Conservation (phyloP, 2,888 invertebrate species). For the Trichogramma evanescens region DNA sequence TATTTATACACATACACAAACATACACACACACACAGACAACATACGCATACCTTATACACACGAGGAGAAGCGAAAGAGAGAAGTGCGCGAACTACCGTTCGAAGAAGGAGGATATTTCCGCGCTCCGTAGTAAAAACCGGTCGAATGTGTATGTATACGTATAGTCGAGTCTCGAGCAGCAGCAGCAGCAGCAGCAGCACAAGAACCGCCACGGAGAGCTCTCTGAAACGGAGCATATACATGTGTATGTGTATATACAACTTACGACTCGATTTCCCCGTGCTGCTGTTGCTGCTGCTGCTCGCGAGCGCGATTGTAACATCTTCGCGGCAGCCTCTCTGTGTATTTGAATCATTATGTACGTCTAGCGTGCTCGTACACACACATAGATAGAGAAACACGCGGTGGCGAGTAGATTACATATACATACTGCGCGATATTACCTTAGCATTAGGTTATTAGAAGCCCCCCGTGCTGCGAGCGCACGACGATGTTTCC, state of each 20-base stretch:
- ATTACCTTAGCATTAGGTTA: no score
- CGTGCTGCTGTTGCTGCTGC: not conserved
- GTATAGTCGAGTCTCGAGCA: not conserved
- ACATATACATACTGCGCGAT: no score
- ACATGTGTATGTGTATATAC: not conserved
- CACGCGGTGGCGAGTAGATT: no score
- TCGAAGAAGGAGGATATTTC: slow-evolving; percentile 26
- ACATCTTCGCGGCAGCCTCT: not conserved
- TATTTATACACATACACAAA: not conserved
- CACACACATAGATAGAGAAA: no score
- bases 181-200: not conserved
- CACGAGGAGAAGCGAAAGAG: not conserved
- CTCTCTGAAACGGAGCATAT: not conserved
- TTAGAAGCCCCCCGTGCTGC: not conserved
- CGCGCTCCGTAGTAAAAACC: slow-evolving; percentile 20
- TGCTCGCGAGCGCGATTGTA: no score
- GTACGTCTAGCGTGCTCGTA: not conserved
- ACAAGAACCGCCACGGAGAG: not conserved
- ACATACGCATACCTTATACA: not conserved
- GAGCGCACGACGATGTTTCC: slow-evolving; percentile 5
- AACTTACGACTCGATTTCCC: slow-evolving; percentile 14
- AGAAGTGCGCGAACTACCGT: slow-evolving; percentile 25
- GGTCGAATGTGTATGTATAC: slow-evolving; percentile 14
- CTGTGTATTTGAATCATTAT: not conserved
- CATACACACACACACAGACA: not conserved